Percentiles rank a stretch among this genome's conserved stretches.
Conservation (phyloP, 2,888 invertebrate species). For the Ischnura elegans region DNA sequence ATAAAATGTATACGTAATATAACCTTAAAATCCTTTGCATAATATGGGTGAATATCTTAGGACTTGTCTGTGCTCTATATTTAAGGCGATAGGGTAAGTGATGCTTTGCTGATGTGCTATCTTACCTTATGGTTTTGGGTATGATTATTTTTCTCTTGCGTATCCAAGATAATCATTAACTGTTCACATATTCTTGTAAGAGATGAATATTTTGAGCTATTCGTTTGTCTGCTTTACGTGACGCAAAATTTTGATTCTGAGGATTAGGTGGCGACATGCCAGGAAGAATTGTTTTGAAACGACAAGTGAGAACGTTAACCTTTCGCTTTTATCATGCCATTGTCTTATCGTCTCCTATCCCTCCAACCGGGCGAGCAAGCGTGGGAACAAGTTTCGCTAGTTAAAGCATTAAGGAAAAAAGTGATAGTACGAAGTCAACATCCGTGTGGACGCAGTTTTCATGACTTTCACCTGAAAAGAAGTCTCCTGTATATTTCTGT, state of each 20-base stretch:
- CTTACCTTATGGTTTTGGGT: too few species aligned
- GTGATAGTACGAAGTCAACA: not conserved
- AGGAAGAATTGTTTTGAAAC: not conserved
- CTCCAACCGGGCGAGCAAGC: not conserved
- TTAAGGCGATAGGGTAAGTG: too few species aligned
- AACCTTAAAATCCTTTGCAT: too few species aligned
- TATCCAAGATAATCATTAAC: too few species aligned
- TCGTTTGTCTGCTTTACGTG: not conserved
- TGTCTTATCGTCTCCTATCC: slow-evolving; percentile 5
- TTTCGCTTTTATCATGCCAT: slow-evolving; percentile 25
- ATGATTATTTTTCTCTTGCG: too few species aligned
- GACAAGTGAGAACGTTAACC: not conserved
- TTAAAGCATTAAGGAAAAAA: not conserved
- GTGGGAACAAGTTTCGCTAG: not conserved
- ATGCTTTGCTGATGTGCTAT: too few species aligned
- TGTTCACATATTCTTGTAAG: too few species aligned
- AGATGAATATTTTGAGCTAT: too few species aligned
- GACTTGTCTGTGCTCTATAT: too few species aligned
- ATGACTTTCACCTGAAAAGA: not conserved
- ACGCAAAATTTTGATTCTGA: not conserved
- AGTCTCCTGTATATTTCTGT: not conserved
- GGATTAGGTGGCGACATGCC: not conserved
- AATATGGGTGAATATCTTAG: too few species aligned
- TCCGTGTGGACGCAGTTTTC: not conserved
- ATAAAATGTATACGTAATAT: too few species aligned